These are phyloP conservation scores for Caenorhabditis panamensis DNA, from an alignment of 2,888 invertebrate species.

Conservation along the genomic window DNA sequence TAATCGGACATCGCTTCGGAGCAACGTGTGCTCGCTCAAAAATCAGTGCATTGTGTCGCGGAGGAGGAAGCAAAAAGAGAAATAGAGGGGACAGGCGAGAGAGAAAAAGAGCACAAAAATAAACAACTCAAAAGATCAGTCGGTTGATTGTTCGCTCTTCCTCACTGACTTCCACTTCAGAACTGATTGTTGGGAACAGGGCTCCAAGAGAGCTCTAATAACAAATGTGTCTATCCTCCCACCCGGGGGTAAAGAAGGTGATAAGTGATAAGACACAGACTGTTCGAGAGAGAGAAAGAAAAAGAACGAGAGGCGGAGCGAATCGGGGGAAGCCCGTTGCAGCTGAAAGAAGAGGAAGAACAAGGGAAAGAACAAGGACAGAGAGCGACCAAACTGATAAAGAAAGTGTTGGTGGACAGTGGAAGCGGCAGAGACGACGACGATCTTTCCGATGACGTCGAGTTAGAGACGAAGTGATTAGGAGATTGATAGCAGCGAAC, in stretches of 20 bases:
- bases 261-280: constrained; percentile 12
- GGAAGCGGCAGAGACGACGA: constrained; percentile 1
- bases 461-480: background rate
- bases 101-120: constrained; percentile 31
- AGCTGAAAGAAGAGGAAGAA: background rate
- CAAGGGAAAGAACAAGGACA: background rate
- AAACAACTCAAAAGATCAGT: constrained; percentile 57
- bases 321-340: constrained; percentile 22
- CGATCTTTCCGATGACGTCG: constrained; percentile 18
- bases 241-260: background rate
- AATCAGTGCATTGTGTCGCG: constrained; percentile 11
- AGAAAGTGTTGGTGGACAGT: background rate
- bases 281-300: constrained; percentile 6
- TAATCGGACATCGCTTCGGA: background rate
- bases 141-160: background rate
- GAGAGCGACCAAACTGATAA: constrained; percentile 21
- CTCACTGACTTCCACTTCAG: constrained; percentile 13
- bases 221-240: constrained; percentile 7
- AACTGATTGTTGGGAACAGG: background rate
- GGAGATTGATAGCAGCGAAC: constrained; percentile 12
- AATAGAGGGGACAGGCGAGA: background rate
- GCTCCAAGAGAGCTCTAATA: background rate
- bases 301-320: background rate
- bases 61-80: background rate
- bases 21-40: background rate